Conservation (phyloP, 2,888 invertebrate genomes). For the Lypha dubia region DNA sequence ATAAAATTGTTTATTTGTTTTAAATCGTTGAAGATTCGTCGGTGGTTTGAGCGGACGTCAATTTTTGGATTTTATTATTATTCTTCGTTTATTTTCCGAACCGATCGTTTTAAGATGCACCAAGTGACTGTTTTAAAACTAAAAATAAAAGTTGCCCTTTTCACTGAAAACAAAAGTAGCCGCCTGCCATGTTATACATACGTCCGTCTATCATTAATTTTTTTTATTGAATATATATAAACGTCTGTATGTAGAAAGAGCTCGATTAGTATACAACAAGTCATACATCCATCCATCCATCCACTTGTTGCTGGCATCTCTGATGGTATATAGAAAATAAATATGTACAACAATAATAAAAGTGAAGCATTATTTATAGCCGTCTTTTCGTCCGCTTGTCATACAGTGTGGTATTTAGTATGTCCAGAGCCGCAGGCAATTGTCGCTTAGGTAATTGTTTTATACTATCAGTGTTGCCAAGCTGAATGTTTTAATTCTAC, state of each 20-base stretch:
- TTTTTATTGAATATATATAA: background rate
- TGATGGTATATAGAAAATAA: conserved; percentile 24
- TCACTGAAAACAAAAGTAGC: conserved; percentile 64
- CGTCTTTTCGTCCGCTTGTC: conserved; percentile 9
- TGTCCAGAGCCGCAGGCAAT: conserved; percentile 32
- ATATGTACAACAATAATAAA: conserved; percentile 21
- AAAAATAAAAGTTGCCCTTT: conserved; percentile 49
- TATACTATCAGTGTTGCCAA: conserved; percentile 17
- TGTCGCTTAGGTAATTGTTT: conserved; percentile 18
- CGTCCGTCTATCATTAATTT: conserved; percentile 36
- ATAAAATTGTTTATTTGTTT: background rate
- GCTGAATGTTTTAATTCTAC: background rate
- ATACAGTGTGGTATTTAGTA: conserved; percentile 7
- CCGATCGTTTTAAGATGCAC: conserved; percentile 58
- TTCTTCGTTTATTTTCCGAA: conserved; percentile 36
- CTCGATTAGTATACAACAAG: no score
- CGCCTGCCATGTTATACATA: conserved; percentile 32
- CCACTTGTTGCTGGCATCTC: conserved; percentile 9
- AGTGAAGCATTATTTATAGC: conserved; percentile 30
- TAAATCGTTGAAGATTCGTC: conserved; percentile 9
- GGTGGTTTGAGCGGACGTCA: background rate
- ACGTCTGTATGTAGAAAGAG: background rate
- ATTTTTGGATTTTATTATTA: background rate
- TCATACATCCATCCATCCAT: background rate
- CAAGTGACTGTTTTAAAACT: conserved; percentile 60